phyloP scores from a whole-genome alignment of 2,113 vertebrate genomes.

The Hyla sarda region DNA sequence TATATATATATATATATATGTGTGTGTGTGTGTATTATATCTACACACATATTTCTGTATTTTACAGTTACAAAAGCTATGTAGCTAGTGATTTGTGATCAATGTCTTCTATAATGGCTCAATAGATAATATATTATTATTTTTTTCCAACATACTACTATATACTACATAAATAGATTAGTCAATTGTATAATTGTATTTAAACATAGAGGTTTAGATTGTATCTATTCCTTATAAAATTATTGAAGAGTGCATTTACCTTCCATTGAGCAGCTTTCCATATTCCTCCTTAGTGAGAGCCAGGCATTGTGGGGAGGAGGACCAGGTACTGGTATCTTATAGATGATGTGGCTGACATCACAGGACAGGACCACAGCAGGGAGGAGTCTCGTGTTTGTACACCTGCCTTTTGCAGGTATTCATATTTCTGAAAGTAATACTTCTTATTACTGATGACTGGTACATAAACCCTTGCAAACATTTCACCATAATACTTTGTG shows the following conservation, averaged over 20 bases:
- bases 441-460: not conserved
- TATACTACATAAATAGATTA: not conserved
- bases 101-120: not conserved
- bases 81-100: not conserved
- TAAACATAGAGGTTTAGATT: not conserved
- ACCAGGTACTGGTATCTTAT: constrained; percentile 40
- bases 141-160: not conserved
- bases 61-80: not conserved
- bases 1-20: no score
- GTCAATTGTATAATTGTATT: not conserved
- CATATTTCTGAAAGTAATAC: constrained; percentile 2
- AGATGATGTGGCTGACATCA: constrained; percentile 47
- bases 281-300: not conserved
- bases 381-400: constrained; percentile 31
- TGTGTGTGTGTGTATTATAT: no score
- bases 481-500: not conserved
- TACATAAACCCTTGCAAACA: not conserved
- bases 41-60: not conserved
- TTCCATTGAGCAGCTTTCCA: constrained; percentile 43
- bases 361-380: constrained; percentile 40
- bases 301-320: constrained; percentile 2
- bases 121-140: not conserved
- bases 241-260: constrained; percentile 6
- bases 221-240: not conserved
- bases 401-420: constrained; percentile 18